Evolutionary conservation across 2,888 invertebrate genomes (phyloP).

Genomic region (Folsomia manolachei): DNA sequence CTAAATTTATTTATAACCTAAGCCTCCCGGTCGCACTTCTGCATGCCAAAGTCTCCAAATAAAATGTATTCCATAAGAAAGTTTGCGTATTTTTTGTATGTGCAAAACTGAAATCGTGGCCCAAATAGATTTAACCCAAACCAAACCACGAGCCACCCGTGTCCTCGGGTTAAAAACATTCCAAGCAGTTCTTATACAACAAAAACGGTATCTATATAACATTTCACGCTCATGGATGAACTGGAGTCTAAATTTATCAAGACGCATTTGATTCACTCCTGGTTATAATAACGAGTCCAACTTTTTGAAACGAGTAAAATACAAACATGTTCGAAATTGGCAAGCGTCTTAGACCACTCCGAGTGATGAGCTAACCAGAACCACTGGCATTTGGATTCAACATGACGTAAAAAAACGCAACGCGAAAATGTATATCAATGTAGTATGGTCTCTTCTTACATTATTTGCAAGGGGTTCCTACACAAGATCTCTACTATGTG

Average conservation of each 20-base stretch:
- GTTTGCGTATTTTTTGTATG: slow-evolving; percentile 5
- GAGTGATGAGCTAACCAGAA: not conserved
- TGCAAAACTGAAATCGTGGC: slow-evolving; percentile 1
- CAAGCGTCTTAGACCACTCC: not conserved
- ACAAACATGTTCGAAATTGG: not conserved
- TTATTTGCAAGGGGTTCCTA: too few relatives aligned
- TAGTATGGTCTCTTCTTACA: too few relatives aligned
- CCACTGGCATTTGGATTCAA: too few relatives aligned
- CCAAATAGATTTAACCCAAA: not conserved
- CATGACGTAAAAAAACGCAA: too few relatives aligned
- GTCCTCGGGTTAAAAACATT: slow-evolving; percentile 7
- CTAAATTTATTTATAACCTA: not conserved
- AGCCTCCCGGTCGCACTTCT: not conserved
- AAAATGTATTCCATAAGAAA: not conserved
- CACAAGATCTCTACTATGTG: too few relatives aligned
- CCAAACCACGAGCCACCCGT: slow-evolving; percentile 1
- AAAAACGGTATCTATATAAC: too few relatives aligned
- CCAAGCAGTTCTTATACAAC: not conserved
- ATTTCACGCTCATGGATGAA: not conserved
- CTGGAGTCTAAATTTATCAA: slow-evolving; percentile 5
- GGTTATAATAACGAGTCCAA: not conserved
- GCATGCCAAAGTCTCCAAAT: not conserved
- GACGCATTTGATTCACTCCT: not conserved
- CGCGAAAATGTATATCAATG: too few relatives aligned
- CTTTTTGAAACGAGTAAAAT: not conserved